Percentiles rank a stretch among this genome's conserved stretches.
Conservation (phyloP, 2,888 invertebrate genomes). For the Tolmerus cingulatus region DNA sequence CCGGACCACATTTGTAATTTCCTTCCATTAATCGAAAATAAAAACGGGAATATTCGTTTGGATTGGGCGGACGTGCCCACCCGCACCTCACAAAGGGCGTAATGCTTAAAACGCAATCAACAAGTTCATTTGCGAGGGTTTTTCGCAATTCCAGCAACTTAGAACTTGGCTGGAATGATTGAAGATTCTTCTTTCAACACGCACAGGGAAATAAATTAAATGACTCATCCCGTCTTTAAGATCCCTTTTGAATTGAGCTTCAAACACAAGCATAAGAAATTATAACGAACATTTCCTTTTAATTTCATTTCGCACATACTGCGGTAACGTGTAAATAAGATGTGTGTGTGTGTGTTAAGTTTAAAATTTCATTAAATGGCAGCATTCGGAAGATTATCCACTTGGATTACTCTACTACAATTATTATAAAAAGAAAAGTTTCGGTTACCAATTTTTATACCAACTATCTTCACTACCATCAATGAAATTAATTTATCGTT, state of each 20-base stretch:
- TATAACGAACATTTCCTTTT: not conserved
- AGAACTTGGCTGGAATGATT: not conserved
- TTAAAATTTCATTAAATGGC: no score
- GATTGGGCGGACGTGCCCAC: not conserved
- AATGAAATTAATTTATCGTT: no score
- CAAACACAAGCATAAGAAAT: not conserved
- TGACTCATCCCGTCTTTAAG: not conserved
- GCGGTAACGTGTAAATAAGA: no score
- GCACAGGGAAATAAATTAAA: not conserved
- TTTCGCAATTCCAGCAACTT: not conserved
- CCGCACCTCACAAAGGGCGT: not conserved
- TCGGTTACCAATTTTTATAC: no score
- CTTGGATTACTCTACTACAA: no score
- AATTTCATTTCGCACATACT: not conserved
- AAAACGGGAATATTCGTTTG: slow-evolving; percentile 24
- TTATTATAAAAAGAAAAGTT: no score
- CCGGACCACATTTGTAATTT: slow-evolving; percentile 47
- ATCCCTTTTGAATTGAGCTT: not conserved
- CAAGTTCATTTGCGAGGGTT: not conserved
- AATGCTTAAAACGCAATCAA: not conserved
- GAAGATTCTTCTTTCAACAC: not conserved
- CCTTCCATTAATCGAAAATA: slow-evolving; percentile 45
- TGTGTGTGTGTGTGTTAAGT: no score
- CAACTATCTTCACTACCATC: no score
- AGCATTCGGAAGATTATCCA: no score